Evolutionary conservation across 2,888 invertebrate species (phyloP), one percentile per base, ranked within the genome.

Genomic region (Barypeithes pellucidus): DNA sequence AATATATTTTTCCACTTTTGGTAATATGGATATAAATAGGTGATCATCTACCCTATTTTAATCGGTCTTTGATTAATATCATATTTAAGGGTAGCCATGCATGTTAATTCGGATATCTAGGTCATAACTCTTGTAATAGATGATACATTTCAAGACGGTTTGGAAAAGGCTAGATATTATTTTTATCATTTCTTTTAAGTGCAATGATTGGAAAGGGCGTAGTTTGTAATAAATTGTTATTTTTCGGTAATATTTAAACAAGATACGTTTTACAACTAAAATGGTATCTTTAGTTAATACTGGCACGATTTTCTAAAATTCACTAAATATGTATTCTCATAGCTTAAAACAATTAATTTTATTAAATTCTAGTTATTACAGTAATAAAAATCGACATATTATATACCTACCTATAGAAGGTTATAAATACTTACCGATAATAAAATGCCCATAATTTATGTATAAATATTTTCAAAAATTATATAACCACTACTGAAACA

Each of bases 381-480:
- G n/a, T n/a, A n/a, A n/a, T n/a, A 8, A 5, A 33, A 5, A 33
- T 39, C 39, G 39, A 39, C n/a, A n/a, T 39, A 33, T 33, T 33
- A 33, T 36, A n/a, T 39, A 39, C 39, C 39, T 39, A n/a, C n/a
- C n/a, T n/a, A n/a, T n/a, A n/a, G 39, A 39, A 50, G 50, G 50
- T 50, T 50, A 47, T 47, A 47, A 47, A 22, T 50, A 50, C 50
- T 50, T 24, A 50, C 50, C 50, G 24, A 2, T 24, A 50, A 20
- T 24, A 24, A 22, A 50, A 50, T 22, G 20, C 24, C 22, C 50
- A 50, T 50, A 50, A 20, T 20, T 47, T 47, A 20, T 50, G 22
- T 11, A 50, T 24, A 2, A 8, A 20, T 18, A 11, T 16, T 43
- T 12, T n/a, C 11, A 50, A 11, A 20, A 50, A 3, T n/a, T n/a